Evolutionary conservation across 1,140 invertebrate species (phyloP), one percentile per base, ranked within the genome.

Genomic region (Trichogramma pretiosum): DNA sequence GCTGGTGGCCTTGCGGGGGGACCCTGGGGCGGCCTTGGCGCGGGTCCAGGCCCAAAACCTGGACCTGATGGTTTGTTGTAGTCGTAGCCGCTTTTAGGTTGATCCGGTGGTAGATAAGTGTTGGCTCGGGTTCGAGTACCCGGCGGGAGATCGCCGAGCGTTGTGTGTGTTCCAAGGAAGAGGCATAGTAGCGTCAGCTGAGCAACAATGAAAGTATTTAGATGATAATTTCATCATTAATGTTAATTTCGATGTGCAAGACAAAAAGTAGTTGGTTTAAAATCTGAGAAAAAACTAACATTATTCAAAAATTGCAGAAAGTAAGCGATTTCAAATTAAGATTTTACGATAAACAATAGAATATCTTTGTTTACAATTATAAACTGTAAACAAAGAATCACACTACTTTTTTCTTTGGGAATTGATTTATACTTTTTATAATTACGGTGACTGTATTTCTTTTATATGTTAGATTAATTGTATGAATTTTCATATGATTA

Each of bases 81-180:
- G 24, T 70, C 70, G 59, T 81, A 81, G 9, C 78, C 78, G 24
- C 5, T 5, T 26, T 75, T 77, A 34, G 68, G 74, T 1, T 75
- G 74, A 39, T 76, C 70, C 5, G 79, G 78, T n/a, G 79, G 80
- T 16, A 82, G 65, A 57, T 82, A 81, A 14, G 77, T 78, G 52
- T 81, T 79, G 38, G 75, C 73, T 4, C 40, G 40, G 11, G 35
- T 14, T n/a, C 77, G 74, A 5, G 74, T 73, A 11, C 69, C 69
- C 10, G 68, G 68, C 21, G 69, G 68, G 26, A 72, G 48, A 37
- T 70, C 68, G 44, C 58, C 60, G 39, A 60, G 45, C 34, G 58
- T 62, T 26, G 50, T 53, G 19, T 60, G 61, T 48, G 76, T 61
- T 55, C 62, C 64, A 28, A 70, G 56, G 55, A 64, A 71, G 32